Percentiles rank a stretch among this genome's conserved stretches.
These are phyloP conservation scores for Tiliacea aurago DNA, from an alignment of 2,888 invertebrate species.

Conservation along the genomic window DNA sequence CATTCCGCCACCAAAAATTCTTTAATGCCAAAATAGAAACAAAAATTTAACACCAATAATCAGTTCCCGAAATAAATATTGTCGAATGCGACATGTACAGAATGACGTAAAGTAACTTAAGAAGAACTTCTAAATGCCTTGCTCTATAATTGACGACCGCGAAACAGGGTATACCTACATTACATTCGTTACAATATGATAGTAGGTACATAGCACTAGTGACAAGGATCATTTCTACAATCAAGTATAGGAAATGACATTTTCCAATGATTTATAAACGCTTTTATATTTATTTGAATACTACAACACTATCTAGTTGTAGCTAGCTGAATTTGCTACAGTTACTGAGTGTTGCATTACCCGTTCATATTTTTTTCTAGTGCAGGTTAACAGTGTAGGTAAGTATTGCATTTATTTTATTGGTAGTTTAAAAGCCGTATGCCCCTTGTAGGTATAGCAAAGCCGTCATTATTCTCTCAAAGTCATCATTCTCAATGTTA, in stretches of 20 bases:
- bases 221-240: constrained; percentile 49
- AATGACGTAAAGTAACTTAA: not conserved
- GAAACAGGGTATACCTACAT: constrained; percentile 63
- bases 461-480: not conserved
- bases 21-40: not conserved
- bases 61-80: not conserved
- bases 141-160: constrained; percentile 61
- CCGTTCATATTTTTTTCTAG: not conserved
- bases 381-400: not conserved
- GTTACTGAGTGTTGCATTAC: not conserved
- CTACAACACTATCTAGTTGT: not conserved
- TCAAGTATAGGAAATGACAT: not conserved
- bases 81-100: not conserved
- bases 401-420: not conserved
- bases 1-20: not conserved
- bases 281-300: not conserved
- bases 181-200: constrained; percentile 52
- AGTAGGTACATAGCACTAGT: constrained; percentile 51
- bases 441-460: too few relatives aligned
- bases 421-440: not conserved
- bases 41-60: not conserved
- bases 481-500: not conserved
- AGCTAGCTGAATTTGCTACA: not conserved
- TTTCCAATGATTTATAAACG: not conserved
- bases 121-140: constrained; percentile 1